Evolutionary conservation across 1,140 invertebrate species (phyloP).

Genomic region (Xylocopa sonorina): DNA sequence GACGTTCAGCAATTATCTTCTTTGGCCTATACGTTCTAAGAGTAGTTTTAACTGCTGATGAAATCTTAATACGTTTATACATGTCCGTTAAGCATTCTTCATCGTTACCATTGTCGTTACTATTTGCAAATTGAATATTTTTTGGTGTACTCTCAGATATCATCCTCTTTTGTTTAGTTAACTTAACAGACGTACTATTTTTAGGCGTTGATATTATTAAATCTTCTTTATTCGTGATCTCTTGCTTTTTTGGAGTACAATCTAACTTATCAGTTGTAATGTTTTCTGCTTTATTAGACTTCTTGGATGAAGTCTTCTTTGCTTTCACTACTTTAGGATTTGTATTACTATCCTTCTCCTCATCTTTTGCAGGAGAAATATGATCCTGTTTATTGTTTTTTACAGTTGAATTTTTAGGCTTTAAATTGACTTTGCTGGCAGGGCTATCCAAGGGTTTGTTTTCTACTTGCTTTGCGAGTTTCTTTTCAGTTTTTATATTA

Average conservation of each 20-base stretch:
- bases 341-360: neutral
- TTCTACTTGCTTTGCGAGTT: neutral
- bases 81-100: conserved; percentile 1
- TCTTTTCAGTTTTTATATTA: neutral
- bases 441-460: neutral
- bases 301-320: conserved; percentile 12
- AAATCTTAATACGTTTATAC: conserved; percentile 24
- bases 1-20: neutral
- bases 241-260: neutral
- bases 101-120: neutral
- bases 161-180: conserved; percentile 2
- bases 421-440: neutral
- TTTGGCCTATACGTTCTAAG: neutral
- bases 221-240: neutral
- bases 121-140: neutral
- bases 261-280: neutral
- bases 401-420: neutral
- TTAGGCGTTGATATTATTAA: neutral
- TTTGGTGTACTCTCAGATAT: neutral
- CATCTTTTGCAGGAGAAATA: neutral
- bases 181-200: conserved; percentile 9
- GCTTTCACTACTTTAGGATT: neutral
- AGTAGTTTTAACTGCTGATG: neutral
- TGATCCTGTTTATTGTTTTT: conserved; percentile 20
- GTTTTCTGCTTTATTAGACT: neutral